phyloP scores from a whole-genome alignment of 2,888 invertebrate genomes.

The Sesamia inferens region DNA sequence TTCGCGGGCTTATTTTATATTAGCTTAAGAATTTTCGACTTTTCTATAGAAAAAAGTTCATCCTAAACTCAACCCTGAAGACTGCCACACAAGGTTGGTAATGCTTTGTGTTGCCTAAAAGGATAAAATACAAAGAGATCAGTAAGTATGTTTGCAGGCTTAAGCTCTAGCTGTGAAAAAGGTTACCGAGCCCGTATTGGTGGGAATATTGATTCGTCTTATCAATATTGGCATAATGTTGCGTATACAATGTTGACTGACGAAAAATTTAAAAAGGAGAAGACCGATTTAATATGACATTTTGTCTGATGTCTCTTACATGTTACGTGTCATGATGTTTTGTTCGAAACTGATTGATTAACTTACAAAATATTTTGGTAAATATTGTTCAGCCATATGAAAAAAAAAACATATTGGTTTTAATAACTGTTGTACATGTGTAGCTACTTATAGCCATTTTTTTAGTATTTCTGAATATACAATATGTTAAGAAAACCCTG shows the following conservation, averaged over 20 bases:
- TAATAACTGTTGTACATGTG: too few species aligned
- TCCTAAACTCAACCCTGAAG: conserved; percentile 30
- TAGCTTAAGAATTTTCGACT: conserved; percentile 78
- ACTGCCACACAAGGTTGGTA: conserved; percentile 28
- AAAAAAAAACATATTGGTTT: background rate
- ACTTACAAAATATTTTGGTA: background rate
- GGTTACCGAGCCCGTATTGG: conserved; percentile 75
- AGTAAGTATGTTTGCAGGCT: conserved; percentile 76
- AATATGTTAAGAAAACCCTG: too few species aligned
- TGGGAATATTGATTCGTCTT: conserved; percentile 82
- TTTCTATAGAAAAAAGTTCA: conserved; percentile 56
- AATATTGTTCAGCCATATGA: background rate
- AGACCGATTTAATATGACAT: conserved; percentile 36
- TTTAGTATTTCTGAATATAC: background rate
- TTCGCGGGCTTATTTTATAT: conserved; percentile 74
- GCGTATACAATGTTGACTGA: conserved; percentile 63
- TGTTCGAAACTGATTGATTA: conserved; percentile 22
- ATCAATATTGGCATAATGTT: conserved; percentile 80
- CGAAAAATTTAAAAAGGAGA: conserved; percentile 40
- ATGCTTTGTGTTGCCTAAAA: conserved; percentile 37
- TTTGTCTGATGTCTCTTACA: conserved; percentile 13
- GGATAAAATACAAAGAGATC: conserved; percentile 76
- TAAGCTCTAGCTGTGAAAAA: conserved; percentile 77
- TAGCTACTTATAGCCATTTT: too few species aligned
- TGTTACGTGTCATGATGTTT: conserved; percentile 15